Conservation (phyloP, 1,140 invertebrate species). For the Dinothrombium tinctorium region DNA sequence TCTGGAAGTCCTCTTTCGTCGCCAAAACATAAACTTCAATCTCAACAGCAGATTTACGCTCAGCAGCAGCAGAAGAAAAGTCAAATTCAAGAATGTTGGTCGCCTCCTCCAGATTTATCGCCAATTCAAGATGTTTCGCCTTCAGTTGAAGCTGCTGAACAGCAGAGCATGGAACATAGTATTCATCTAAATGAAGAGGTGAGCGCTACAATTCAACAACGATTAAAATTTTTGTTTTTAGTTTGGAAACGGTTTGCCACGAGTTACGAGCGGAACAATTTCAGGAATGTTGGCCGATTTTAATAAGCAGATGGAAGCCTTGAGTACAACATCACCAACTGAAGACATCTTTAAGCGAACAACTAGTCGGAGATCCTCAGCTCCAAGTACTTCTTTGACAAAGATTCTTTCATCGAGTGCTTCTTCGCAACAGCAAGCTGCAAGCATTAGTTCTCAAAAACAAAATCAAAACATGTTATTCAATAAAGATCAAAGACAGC, state of each 20-base stretch:
- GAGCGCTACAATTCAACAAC: background rate
- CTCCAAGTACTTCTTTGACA: no score
- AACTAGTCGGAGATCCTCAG: background rate
- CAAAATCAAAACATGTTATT: background rate
- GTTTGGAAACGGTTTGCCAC: conserved; percentile 14
- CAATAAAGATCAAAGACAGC: background rate
- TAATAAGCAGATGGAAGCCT: conserved; percentile 18
- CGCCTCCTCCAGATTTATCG: conserved; percentile 26
- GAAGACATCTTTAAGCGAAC: conserved; percentile 6
- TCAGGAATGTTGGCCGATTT: conserved; percentile 30
- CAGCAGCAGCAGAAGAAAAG: conserved; percentile 4
- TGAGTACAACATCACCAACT: conserved; percentile 6
- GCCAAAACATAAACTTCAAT: background rate
- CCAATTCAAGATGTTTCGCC: conserved; percentile 28
- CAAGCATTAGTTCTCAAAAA: no score
- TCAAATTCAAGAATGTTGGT: conserved; percentile 21
- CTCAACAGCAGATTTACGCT: background rate
- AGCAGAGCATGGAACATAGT: conserved; percentile 22
- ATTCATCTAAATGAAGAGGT: conserved; percentile 3
- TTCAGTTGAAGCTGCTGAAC: conserved; percentile 24
- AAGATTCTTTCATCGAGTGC: no score
- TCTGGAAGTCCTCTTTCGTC: conserved; percentile 1
- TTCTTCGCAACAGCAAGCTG: no score
- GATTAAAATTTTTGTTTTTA: background rate
- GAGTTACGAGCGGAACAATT: conserved; percentile 20